phyloP scores from a whole-genome alignment of 2,797 vertebrate species.

The Helicolenus hilgendorfi region DNA sequence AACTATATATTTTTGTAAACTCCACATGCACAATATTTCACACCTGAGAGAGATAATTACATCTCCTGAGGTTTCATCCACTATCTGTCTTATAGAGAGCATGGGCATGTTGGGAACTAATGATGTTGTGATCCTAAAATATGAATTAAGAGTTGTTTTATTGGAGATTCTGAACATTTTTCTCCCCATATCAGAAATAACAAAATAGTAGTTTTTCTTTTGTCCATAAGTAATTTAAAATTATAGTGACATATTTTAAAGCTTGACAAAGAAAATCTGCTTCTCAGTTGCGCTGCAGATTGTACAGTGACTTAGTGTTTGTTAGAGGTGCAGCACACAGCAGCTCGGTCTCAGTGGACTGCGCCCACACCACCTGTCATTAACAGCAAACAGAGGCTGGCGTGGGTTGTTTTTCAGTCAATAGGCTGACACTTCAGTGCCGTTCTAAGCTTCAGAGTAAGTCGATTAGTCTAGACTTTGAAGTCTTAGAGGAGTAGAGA shows the following conservation, averaged over 20 bases:
- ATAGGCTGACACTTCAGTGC: conserved; percentile 78
- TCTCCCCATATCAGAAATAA: neutral
- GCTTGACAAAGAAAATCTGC: neutral
- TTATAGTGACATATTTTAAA: neutral
- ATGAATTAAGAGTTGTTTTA: neutral
- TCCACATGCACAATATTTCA: neutral
- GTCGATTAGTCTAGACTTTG: conserved; percentile 86
- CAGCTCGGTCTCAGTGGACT: conserved; percentile 47
- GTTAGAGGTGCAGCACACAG: conserved; percentile 27
- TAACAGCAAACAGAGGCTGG: conserved; percentile 63
- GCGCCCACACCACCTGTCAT: conserved; percentile 54
- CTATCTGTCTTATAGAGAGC: neutral
- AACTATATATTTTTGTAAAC: neutral
- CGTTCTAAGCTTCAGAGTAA: conserved; percentile 71
- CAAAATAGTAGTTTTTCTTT: neutral
- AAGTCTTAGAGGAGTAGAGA: conserved; percentile 64
- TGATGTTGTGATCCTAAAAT: neutral
- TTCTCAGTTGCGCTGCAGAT: neutral
- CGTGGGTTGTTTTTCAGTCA: conserved; percentile 78
- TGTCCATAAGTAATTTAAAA: neutral
- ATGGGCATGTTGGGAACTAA: neutral
- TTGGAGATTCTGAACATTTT: neutral
- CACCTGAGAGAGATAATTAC: neutral
- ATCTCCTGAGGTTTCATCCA: neutral
- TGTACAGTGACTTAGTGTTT: conserved; percentile 4